Base-by-base conservation (phyloP, 2,797 vertebrate genomes). In the Takifugu ocellatus region DNA sequence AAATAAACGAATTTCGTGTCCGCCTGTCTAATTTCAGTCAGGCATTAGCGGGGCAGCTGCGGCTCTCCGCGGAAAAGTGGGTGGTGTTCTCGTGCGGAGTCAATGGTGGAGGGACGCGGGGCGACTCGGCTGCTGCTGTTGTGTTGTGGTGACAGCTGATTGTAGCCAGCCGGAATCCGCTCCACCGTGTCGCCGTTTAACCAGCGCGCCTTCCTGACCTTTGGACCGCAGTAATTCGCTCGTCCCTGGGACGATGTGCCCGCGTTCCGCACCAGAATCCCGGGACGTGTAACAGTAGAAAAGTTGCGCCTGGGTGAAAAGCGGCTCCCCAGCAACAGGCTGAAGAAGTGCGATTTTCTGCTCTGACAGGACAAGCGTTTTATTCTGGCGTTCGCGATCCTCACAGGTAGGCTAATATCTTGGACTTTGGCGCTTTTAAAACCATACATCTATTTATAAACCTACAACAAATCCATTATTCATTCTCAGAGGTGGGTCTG, bases 61-160 rank as follows among this genome's bases (percentile, higher is more conserved):
- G 54, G 68, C 62, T 53, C 67, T 75, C 24, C 54, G 29, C 24
- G 42, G 55, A 76, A 17, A 83, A 84, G 83, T 86, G 86, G 88
- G 88, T 84, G 84, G 84, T 58, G 88, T 81, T 77, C 83, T 61
- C 56, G 48, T 49, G 48, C 78, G 86, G 72, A 81, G 87, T 86
- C 84, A 86, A 86, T 46, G 17, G 16, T 46, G 86, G 87, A 82
- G 73, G 70, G 57, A 49, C 66, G 44, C 72, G 49, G 33, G 69
- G 64, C 59, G 31, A 51, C 53, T 46, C 70, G 9, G 36, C 60
- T 54, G 56, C 56, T 45, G 42, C 64, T 52, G 5, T 51, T 52
- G 3, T 51, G 62, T 56, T 24, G 73, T 63, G 79, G 81, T 91
- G 88, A 91, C 90, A 92, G 90, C 90, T 91, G 88, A 88, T 54